phyloP scores from a whole-genome alignment of 2,888 invertebrate genomes.

The Papilio protenor region DNA sequence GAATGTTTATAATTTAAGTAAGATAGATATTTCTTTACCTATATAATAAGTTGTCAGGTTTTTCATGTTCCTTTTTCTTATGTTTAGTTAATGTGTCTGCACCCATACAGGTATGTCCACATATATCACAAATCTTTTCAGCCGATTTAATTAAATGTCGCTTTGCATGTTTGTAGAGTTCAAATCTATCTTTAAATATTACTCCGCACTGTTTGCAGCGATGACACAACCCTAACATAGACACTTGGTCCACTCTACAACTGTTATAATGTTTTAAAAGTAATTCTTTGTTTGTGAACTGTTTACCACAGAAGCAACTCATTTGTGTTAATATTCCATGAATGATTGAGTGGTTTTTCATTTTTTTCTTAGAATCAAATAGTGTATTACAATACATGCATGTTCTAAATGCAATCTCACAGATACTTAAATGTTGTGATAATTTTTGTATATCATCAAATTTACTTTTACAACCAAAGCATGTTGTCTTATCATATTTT shows the following conservation, averaged over 20 bases:
- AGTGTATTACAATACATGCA: slow-evolving; percentile 69
- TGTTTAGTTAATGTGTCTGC: slow-evolving; percentile 66
- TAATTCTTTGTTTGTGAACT: slow-evolving; percentile 63
- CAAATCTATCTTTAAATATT: slow-evolving; percentile 67
- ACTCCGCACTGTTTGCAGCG: slow-evolving; percentile 75
- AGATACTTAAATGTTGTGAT: slow-evolving; percentile 71
- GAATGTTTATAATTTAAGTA: background rate
- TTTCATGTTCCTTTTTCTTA: slow-evolving; percentile 65
- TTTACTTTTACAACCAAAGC: slow-evolving; percentile 72
- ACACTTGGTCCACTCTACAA: slow-evolving; percentile 65
- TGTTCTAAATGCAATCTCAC: slow-evolving; percentile 69
- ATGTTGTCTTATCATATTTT: slow-evolving; percentile 60
- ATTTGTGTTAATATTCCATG: slow-evolving; percentile 58
- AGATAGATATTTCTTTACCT: slow-evolving; percentile 56
- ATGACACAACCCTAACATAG: slow-evolving; percentile 62
- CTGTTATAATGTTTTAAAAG: slow-evolving; percentile 65
- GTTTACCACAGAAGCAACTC: slow-evolving; percentile 68
- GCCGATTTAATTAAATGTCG: slow-evolving; percentile 67
- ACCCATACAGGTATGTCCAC: slow-evolving; percentile 67
- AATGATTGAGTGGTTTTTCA: slow-evolving; percentile 67
- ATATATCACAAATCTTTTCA: slow-evolving; percentile 70
- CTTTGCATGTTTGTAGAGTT: slow-evolving; percentile 72
- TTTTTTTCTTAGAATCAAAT: slow-evolving; percentile 73
- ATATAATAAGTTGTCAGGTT: slow-evolving; percentile 58
- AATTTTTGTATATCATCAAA: slow-evolving; percentile 67